phyloP scores from a whole-genome alignment of 2,113 vertebrate species.

The Bos taurus region DNA sequence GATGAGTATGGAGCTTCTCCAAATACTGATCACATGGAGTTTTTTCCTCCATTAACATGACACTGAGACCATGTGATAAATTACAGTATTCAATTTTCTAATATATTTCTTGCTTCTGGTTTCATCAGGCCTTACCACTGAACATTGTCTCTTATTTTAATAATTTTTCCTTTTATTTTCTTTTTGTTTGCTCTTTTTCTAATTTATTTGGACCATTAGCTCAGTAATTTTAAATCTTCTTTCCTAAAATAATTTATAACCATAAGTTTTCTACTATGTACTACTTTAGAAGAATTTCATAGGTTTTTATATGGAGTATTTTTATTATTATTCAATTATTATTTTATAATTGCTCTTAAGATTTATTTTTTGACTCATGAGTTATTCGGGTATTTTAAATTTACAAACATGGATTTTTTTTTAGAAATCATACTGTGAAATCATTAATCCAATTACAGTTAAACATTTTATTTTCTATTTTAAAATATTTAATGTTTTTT shows the following conservation, averaged over 20 bases:
- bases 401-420: neutral
- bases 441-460: neutral
- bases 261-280: neutral
- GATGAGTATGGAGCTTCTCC: neutral
- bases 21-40: neutral
- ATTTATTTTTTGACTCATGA: neutral
- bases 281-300: neutral
- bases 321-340: constrained; percentile 30
- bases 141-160: constrained; percentile 21
- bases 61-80: neutral
- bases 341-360: neutral
- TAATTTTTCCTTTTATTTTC: constrained; percentile 4
- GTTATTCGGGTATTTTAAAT: neutral
- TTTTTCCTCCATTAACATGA: neutral
- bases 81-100: neutral
- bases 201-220: neutral
- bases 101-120: neutral
- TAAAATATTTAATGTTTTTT: constrained; percentile 5
- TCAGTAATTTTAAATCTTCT: neutral
- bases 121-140: neutral
- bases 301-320: neutral
- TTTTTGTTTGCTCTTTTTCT: neutral
- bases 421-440: neutral
- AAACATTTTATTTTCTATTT: constrained; percentile 10
- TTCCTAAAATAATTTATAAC: constrained; percentile 16